Conservation (phyloP, 1,140 invertebrate species). For the Papilio helenus region DNA sequence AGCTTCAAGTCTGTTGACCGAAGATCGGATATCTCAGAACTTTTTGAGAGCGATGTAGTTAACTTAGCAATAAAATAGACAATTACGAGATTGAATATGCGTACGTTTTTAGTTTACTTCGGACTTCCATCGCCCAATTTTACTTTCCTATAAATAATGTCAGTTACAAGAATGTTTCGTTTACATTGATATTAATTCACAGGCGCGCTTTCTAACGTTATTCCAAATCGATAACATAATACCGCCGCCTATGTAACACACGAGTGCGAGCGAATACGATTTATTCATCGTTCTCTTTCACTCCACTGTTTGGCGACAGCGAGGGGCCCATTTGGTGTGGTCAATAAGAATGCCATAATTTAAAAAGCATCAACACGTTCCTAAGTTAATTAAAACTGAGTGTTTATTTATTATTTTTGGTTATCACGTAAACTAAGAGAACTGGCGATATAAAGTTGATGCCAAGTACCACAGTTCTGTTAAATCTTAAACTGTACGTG, state of each 20-base stretch:
- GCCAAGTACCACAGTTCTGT: too few relatives aligned
- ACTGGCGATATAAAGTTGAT: too few relatives aligned
- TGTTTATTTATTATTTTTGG: too few relatives aligned
- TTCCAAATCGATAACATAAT: background rate
- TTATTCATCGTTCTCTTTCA: background rate
- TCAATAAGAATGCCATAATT: background rate
- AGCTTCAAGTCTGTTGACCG: too few relatives aligned
- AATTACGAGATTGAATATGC: background rate
- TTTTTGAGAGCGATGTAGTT: background rate
- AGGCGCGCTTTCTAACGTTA: background rate
- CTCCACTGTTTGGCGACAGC: background rate
- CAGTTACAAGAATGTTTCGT: background rate
- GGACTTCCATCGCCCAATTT: background rate
- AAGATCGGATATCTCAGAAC: background rate
- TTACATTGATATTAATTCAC: slow-evolving; percentile 5
- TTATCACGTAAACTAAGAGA: too few relatives aligned
- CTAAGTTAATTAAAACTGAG: too few relatives aligned
- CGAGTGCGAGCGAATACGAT: slow-evolving; percentile 8
- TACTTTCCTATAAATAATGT: background rate
- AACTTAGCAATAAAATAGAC: background rate
- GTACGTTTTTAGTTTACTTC: too few relatives aligned
- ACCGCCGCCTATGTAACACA: background rate
- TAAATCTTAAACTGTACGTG: too few relatives aligned
- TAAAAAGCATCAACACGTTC: background rate
- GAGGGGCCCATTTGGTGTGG: slow-evolving; percentile 18